phyloP scores from a whole-genome alignment of 2,113 vertebrate species.

The Hippocampus barbouri region DNA sequence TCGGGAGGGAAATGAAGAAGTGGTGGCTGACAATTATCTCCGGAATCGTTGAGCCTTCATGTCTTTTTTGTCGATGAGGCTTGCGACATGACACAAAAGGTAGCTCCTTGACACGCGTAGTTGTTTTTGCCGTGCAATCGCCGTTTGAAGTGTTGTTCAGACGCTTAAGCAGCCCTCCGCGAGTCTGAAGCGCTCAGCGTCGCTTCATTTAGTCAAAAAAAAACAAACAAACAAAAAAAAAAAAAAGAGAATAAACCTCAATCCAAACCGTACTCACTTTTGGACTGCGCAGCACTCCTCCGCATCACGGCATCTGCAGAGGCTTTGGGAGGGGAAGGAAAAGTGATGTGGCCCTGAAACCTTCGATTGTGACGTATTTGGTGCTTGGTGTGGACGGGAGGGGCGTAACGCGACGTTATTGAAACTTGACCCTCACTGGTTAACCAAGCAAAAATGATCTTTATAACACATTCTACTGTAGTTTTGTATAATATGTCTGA shows the following conservation, averaged over 20 bases:
- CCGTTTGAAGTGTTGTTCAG: conserved; percentile 44
- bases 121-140: conserved; percentile 42
- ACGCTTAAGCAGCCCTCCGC: conserved; percentile 18
- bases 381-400: too few relatives aligned
- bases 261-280: background rate
- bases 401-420: too few relatives aligned
- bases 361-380: background rate
- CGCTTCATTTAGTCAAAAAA: conserved; percentile 19
- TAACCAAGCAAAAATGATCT: too few relatives aligned
- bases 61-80: conserved; percentile 13
- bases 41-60: conserved; percentile 34
- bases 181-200: conserved; percentile 15
- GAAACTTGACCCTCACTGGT: too few relatives aligned
- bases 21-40: conserved; percentile 23
- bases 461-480: too few relatives aligned
- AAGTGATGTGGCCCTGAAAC: background rate
- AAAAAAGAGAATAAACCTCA: conserved; percentile 5
- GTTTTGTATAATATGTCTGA: too few relatives aligned
- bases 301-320: background rate
- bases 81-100: conserved; percentile 38
- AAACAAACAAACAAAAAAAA: background rate
- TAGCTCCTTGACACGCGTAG: conserved; percentile 45
- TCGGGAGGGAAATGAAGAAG: conserved; percentile 11
- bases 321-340: background rate
- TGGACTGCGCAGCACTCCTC: background rate